Evolutionary conservation across 2,113 vertebrate genomes (phyloP), one percentile per base, ranked within the genome.

Genomic region (Sarotherodon lohbergeri): DNA sequence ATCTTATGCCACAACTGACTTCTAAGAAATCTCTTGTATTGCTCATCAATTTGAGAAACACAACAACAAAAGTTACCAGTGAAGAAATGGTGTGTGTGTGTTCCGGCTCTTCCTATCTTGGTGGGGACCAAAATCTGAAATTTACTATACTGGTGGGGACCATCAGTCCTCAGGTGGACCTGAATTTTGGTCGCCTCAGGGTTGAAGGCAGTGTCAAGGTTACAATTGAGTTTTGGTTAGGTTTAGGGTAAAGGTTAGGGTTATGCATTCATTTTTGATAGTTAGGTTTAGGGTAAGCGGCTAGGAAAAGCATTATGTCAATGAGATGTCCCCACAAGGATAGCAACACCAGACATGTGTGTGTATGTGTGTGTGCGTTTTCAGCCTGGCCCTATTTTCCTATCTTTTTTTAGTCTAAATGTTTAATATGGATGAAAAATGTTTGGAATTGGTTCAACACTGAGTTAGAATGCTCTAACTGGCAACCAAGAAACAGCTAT

Each of bases 181-280:
- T 34, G 34, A 61, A 34, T 34, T 8, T 29, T 10, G 1, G 57
- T 61, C 10, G 16, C 57, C 16, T 34, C 3, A 0, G 57, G 29
- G 16, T 61, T 61, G 16, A 61, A 61, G 3, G 29, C 57, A 1
- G 1, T 61, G 57, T 61, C 57, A 61, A 61, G 29, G 57, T 34
- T 61, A 61, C 5, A 34, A 6, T 19, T 34, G 29, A 5, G 16
- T 34, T 61, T 32, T 59, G 56, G 56, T 55, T 55, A 55, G n/a
- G 5, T 55, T 54, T 57, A 57, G 56, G 56, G 56, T 57, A 54
- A 54, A 19, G 29, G 57, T 9, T 8, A 57, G 5, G n/a, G 22
- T 11, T 56, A 56, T 22, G 54, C 54, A 13, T 7, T 56, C 11
- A 56, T 56, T 56, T 56, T 56, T 56, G 54, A 57, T 57, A 12